These are phyloP conservation scores for Altica lythri DNA, from an alignment of 2,888 invertebrate genomes.

Conservation along the genomic window DNA sequence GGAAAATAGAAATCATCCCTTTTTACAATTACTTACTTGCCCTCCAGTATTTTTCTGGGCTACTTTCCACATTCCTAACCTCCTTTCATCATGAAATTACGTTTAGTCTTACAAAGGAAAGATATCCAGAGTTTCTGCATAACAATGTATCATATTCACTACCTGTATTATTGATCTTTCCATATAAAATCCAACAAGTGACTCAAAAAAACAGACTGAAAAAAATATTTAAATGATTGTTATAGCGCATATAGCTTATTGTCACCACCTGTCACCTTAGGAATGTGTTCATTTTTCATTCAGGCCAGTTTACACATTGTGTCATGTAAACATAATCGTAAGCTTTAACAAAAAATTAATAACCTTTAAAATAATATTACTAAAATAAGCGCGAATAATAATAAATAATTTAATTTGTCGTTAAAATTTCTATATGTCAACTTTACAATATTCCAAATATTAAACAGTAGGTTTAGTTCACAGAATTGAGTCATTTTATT, in stretches of 20 bases:
- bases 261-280: slow-evolving; percentile 23
- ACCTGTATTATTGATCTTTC: background rate
- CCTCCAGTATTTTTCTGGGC: slow-evolving; percentile 52
- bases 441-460: too few relatives aligned
- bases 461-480: too few relatives aligned
- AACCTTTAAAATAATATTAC: too few relatives aligned
- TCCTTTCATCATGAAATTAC: slow-evolving; percentile 50
- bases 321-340: background rate
- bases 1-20: slow-evolving; percentile 28
- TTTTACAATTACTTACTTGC: slow-evolving; percentile 48
- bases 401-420: too few relatives aligned
- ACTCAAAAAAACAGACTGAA: background rate
- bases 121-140: background rate
- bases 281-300: slow-evolving; percentile 12
- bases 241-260: slow-evolving; percentile 25
- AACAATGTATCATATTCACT: slow-evolving; percentile 10
- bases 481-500: too few relatives aligned
- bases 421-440: too few relatives aligned
- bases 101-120: slow-evolving; percentile 13
- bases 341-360: too few relatives aligned
- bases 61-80: slow-evolving; percentile 57
- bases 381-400: too few relatives aligned
- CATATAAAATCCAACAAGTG: slow-evolving; percentile 6
- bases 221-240: slow-evolving; percentile 14
- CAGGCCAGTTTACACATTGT: background rate